Evolutionary conservation across 2,888 invertebrate genomes (phyloP), one percentile per base, ranked within the genome.

Genomic region (Hirudinaria manillensis): DNA sequence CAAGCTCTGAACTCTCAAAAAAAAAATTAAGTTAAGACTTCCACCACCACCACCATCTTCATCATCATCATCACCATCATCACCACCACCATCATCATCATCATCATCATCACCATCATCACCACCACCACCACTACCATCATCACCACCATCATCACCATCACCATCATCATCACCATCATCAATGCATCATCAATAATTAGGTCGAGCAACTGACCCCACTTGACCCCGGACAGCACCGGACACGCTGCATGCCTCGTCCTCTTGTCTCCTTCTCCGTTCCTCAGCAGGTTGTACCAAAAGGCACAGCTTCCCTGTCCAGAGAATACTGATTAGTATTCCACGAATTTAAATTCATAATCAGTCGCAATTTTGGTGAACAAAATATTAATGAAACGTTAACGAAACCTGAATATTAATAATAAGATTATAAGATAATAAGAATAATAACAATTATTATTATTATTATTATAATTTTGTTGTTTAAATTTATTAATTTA

Each of bases 191-290:
- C 38, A 29, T 36, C 29, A 67, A 67, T 29, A 24, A 38, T 3
- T 2, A 45, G 6, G 3, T 27, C 70, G 38, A 51, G 45, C n/a
- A 16, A 45, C 87, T 84, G 87, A 93, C 94, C 95, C 96, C 96
- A 97, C 88, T 97, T 97, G 61, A 92, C 92, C 72, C 97, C 97
- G 6, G 93, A 90, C 21, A 97, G 89, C 65, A 97, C 96, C 0
- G 97, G 97, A 86, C 97, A 97, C 72, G 94, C 96, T 2, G 95
- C 96, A 87, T 97, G 97, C 76, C 94, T 87, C 1, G 96, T 97
- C 80, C 90, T 88, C 79, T 89, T 88, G 87, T 97, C 93, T 2
- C 96, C 96, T 81, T 94, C 93, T 0, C 96, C 96, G 78, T 91
- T 93, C 1, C 90, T 89, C 85, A 92, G 90, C 80, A 97, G 88